Evolutionary conservation across 1,140 invertebrate species (phyloP).

Genomic region (Linepithema humile): DNA sequence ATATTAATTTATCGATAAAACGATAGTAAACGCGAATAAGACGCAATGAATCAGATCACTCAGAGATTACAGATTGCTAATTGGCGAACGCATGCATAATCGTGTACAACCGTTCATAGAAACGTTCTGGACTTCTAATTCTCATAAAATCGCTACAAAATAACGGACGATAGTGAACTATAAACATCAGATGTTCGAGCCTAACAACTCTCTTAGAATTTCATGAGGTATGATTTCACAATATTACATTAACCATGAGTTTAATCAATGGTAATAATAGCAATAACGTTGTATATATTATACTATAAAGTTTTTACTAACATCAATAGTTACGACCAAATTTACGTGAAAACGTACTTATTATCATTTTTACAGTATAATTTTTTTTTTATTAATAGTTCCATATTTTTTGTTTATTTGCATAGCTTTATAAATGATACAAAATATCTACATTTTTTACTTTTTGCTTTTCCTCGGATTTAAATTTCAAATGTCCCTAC

Average conservation of each 20-base stretch:
- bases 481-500: not conserved
- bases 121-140: not conserved
- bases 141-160: not conserved
- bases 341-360: not conserved
- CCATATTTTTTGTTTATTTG: not conserved
- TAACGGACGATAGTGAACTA: constrained; percentile 4
- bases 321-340: not conserved
- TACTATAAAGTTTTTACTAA: too few species aligned
- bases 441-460: not conserved
- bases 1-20: not conserved
- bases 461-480: too few species aligned
- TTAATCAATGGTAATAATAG: not conserved
- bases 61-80: constrained; percentile 44
- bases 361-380: not conserved
- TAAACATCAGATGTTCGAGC: constrained; percentile 28
- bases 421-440: not conserved
- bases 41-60: not conserved
- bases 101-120: not conserved
- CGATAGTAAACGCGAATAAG: not conserved
- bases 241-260: not conserved
- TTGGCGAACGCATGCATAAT: not conserved
- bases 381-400: not conserved
- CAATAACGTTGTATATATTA: too few species aligned
- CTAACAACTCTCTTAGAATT: constrained; percentile 5
- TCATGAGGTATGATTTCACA: not conserved